Conservation (phyloP, 1,140 invertebrate species). For the Bathynomus jamesi region DNA sequence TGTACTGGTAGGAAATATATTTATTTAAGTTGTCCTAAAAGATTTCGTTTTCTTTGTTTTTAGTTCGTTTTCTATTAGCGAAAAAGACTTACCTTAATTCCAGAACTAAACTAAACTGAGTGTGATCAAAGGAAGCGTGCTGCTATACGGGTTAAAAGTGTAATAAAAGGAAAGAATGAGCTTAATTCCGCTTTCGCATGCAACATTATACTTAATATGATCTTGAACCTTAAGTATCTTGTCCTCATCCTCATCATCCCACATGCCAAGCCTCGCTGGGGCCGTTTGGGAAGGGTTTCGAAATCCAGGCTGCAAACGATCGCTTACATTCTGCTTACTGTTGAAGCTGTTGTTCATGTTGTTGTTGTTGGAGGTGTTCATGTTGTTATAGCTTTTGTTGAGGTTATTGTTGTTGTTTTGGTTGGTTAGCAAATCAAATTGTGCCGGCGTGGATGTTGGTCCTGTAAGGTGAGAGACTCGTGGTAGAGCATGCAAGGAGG, state of each 20-base stretch:
- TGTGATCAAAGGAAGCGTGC: too few species aligned
- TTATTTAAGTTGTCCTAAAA: neutral
- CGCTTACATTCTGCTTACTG: slow-evolving; percentile 12
- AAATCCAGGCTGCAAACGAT: slow-evolving; percentile 35
- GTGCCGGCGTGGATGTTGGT: neutral
- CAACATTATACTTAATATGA: neutral
- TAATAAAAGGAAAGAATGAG: neutral
- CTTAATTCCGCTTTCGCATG: neutral
- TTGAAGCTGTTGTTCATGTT: neutral
- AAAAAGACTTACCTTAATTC: neutral
- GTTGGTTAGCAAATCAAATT: neutral
- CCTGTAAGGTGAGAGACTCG: neutral
- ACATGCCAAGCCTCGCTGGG: slow-evolving; percentile 44
- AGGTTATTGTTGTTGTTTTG: slow-evolving; percentile 13
- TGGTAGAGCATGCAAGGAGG: neutral
- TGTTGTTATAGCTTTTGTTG: neutral
- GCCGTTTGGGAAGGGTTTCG: slow-evolving; percentile 45
- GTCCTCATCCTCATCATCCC: slow-evolving; percentile 41
- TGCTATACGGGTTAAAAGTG: neutral
- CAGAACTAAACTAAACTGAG: neutral
- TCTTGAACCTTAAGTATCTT: slow-evolving; percentile 42
- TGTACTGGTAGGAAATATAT: neutral
- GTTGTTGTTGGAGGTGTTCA: neutral
- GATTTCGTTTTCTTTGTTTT: neutral
- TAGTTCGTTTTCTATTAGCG: neutral